phyloP scores from a whole-genome alignment of 2,113 vertebrate genomes.

The Elgaria multicarinata region DNA sequence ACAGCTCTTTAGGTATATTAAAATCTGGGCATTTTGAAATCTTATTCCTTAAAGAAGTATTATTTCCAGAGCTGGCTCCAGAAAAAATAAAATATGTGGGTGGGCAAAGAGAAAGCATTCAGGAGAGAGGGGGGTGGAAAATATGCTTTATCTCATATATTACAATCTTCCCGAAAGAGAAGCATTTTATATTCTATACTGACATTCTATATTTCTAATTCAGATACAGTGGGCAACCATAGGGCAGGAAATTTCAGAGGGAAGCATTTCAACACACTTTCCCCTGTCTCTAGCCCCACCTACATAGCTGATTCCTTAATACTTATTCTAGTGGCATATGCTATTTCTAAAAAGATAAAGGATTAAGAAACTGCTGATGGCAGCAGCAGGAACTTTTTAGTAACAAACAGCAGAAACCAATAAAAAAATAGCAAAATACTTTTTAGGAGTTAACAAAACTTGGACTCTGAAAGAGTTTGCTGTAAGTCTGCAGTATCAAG shows the following conservation, averaged over 20 bases:
- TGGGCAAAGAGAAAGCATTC: neutral
- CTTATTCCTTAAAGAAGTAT: neutral
- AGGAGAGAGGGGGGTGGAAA: neutral
- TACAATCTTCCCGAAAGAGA: neutral
- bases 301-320: neutral
- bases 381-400: neutral
- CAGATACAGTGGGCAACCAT: neutral
- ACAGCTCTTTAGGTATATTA: neutral
- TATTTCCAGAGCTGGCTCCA: neutral
- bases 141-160: neutral
- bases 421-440: neutral
- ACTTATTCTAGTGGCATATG: slow-evolving; percentile 1
- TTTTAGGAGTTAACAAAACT: neutral
- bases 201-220: neutral
- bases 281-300: neutral
- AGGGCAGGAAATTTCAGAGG: neutral
- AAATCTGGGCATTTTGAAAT: neutral
- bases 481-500: neutral
- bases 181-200: neutral
- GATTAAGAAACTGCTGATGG: neutral
- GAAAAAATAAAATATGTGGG: neutral
- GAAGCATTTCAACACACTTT: neutral
- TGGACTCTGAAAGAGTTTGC: neutral
- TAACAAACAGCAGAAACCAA: neutral
- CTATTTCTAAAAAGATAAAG: neutral